Evolutionary conservation across 30 jellyfish, hydroid and myxozoan species (phyloP).

Genomic region (Pelagia noctiluca): DNA sequence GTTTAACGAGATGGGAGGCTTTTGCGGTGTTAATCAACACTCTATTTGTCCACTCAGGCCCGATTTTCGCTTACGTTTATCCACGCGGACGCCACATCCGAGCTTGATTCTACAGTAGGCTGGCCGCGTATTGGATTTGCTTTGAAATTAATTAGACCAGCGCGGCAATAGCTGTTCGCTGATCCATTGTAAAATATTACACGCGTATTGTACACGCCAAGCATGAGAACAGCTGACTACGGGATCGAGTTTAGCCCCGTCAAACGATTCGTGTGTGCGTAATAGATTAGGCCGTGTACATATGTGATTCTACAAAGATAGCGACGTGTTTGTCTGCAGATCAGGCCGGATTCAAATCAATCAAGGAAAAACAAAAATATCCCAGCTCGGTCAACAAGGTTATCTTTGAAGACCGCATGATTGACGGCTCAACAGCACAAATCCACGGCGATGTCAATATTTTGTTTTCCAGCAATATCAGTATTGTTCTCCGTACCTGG

Average conservation of each 20-base stretch:
- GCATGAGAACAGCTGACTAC: slow-evolving; percentile 61
- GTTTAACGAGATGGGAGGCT: too few relatives aligned
- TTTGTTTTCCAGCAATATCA: background rate
- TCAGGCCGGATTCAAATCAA: slow-evolving; percentile 47
- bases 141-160: slow-evolving; percentile 37
- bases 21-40: too few relatives aligned
- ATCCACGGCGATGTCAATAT: slow-evolving; percentile 7
- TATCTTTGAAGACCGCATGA: slow-evolving; percentile 54
- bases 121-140: slow-evolving; percentile 16
- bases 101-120: background rate
- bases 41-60: too few relatives aligned
- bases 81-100: background rate
- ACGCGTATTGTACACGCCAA: slow-evolving; percentile 48
- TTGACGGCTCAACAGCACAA: slow-evolving; percentile 32
- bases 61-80: too few relatives aligned
- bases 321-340: slow-evolving; percentile 64
- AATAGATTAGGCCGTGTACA: slow-evolving; percentile 44
- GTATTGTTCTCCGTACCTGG: background rate
- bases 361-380: slow-evolving; percentile 31
- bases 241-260: slow-evolving; percentile 65
- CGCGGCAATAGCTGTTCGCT: slow-evolving; percentile 69
- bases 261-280: slow-evolving; percentile 62
- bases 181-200: slow-evolving; percentile 69
- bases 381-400: slow-evolving; percentile 34
- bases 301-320: slow-evolving; percentile 65